Conservation (phyloP, 2,888 invertebrate genomes). For the Lithophane ornitopus region DNA sequence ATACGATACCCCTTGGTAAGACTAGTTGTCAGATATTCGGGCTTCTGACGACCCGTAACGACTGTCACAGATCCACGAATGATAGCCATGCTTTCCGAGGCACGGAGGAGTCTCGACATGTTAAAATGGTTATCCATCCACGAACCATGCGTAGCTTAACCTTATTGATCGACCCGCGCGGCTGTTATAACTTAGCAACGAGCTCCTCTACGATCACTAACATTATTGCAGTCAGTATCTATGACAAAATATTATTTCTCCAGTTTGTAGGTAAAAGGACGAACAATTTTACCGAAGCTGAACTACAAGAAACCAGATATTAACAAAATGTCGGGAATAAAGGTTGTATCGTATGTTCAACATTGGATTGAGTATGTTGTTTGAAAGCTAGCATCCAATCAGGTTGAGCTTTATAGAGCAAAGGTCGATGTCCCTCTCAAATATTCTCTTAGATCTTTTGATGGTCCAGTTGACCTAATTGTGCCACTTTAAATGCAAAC, state of each 20-base stretch:
- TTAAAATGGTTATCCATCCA: too few relatives aligned
- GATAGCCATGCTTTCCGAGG: too few relatives aligned
- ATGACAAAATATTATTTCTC: not conserved
- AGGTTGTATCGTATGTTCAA: not conserved
- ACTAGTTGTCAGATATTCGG: too few relatives aligned
- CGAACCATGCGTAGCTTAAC: too few relatives aligned
- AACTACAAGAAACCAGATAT: not conserved
- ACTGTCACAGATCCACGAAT: too few relatives aligned
- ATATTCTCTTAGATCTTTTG: slow-evolving; percentile 16
- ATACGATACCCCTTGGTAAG: too few relatives aligned
- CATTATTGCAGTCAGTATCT: not conserved
- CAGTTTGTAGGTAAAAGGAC: not conserved
- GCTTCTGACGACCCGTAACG: too few relatives aligned
- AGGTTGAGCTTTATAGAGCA: not conserved
- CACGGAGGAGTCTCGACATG: too few relatives aligned
- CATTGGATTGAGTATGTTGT: too few relatives aligned
- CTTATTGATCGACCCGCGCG: too few relatives aligned
- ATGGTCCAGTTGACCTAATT: slow-evolving; percentile 2
- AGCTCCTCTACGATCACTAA: not conserved
- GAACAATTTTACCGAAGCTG: not conserved
- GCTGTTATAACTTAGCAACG: too few relatives aligned
- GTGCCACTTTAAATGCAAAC: slow-evolving; percentile 32
- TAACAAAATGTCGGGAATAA: not conserved
- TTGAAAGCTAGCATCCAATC: not conserved
- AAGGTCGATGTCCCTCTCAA: not conserved